Conservation (phyloP, 2,113 vertebrate genomes). For the Urocolius indicus region DNA sequence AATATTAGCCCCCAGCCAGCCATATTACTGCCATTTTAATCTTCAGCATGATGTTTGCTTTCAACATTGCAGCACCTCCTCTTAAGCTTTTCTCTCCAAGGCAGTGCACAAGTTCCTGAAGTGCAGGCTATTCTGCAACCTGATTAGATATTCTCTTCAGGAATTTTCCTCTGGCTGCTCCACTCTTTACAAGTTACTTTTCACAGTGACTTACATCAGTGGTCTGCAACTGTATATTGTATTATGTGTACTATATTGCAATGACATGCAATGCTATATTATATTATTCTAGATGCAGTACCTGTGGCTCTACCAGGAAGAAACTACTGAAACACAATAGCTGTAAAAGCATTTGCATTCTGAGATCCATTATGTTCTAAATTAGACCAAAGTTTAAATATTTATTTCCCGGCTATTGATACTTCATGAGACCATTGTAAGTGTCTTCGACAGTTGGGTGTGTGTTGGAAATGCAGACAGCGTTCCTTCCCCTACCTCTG, state of each 20-base stretch:
- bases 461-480: not conserved
- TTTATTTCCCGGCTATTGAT: slow-evolving; percentile 15
- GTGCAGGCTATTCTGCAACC: not conserved
- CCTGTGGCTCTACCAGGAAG: not conserved
- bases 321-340: not conserved
- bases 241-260: not conserved
- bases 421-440: not conserved
- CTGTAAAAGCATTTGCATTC: not conserved
- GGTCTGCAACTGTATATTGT: not conserved
- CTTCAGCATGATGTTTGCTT: not conserved
- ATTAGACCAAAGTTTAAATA: slow-evolving; percentile 35
- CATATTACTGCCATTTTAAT: not conserved
- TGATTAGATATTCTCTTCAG: not conserved
- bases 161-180: not conserved
- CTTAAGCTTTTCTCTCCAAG: not conserved
- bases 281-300: not conserved
- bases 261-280: not conserved
- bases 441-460: not conserved
- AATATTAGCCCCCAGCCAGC: not conserved
- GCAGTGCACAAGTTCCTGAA: not conserved
- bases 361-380: not conserved
- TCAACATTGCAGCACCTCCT: not conserved
- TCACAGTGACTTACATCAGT: not conserved
- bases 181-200: not conserved
- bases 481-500: not conserved